Conservation (phyloP, 1,140 invertebrate species). For the Phymorhynchus buccinoides region DNA sequence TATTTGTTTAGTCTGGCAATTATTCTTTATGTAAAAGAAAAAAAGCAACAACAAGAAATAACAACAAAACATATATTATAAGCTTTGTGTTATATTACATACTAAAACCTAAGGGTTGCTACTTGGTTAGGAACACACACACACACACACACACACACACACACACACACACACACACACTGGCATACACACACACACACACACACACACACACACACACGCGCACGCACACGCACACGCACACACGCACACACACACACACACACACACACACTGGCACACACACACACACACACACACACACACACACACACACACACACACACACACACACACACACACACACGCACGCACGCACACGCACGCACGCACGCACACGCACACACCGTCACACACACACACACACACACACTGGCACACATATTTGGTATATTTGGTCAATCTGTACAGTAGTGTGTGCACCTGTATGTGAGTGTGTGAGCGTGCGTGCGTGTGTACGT, state of each 20-base stretch:
- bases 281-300: constrained; percentile 27
- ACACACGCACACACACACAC: constrained; percentile 25
- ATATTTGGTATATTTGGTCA: too few relatives aligned
- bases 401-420: too few relatives aligned
- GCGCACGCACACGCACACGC: background rate
- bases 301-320: background rate
- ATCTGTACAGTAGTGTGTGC: too few relatives aligned
- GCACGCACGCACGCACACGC: background rate
- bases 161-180: constrained; percentile 12
- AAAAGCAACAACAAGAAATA: background rate
- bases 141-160: background rate
- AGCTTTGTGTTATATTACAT: too few relatives aligned
- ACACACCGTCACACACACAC: background rate
- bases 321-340: background rate
- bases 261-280: constrained; percentile 26
- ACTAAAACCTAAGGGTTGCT: too few relatives aligned
- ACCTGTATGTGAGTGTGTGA: too few relatives aligned
- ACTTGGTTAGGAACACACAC: background rate
- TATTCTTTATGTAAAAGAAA: background rate
- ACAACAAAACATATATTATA: background rate
- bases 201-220: constrained; percentile 15
- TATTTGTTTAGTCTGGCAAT: too few relatives aligned
- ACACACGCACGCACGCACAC: constrained; percentile 23
- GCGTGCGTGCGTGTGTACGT: too few relatives aligned
- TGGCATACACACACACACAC: constrained; percentile 9